A percentile compares a stretch with the other conserved stretches of the same genome.
phyloP scores from a whole-genome alignment of 1,140 invertebrate species.

The Sinella curviseta region DNA sequence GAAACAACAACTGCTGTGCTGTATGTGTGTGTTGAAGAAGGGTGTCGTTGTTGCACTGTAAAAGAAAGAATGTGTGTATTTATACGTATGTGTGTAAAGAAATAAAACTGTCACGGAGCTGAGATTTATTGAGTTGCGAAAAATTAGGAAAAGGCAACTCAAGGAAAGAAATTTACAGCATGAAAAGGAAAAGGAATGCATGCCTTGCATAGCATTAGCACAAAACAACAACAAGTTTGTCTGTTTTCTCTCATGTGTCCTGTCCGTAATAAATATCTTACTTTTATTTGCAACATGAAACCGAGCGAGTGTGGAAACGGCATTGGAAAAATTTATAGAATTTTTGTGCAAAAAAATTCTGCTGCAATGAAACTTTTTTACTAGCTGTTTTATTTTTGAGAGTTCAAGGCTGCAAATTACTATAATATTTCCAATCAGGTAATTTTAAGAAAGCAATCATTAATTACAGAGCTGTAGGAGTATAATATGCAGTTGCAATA shows the following conservation, averaged over 20 bases:
- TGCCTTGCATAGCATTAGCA: neutral
- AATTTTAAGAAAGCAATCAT: too few relatives aligned
- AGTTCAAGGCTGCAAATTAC: too few relatives aligned
- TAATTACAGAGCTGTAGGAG: too few relatives aligned
- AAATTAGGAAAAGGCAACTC: slow-evolving; percentile 13
- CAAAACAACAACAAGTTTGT: slow-evolving; percentile 11
- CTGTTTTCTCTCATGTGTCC: neutral
- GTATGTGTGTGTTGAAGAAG: neutral
- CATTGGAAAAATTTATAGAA: too few relatives aligned
- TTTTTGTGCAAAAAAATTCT: too few relatives aligned
- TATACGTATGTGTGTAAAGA: slow-evolving; percentile 16
- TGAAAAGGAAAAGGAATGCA: neutral
- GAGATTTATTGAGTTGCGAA: slow-evolving; percentile 27
- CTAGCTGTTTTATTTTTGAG: too few relatives aligned
- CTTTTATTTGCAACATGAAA: neutral
- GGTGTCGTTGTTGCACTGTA: too few relatives aligned
- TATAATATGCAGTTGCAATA: too few relatives aligned
- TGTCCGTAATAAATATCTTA: neutral
- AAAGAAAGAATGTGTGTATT: too few relatives aligned
- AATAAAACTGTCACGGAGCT: slow-evolving; percentile 13
- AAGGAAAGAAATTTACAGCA: neutral
- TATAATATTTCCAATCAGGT: too few relatives aligned
- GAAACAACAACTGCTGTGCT: neutral
- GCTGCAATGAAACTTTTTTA: too few relatives aligned
- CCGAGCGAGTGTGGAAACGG: too few relatives aligned